Percentiles rank a stretch among this genome's conserved stretches.
Conservation (phyloP, 2,888 invertebrate genomes). For the Epistrophe eligans region DNA sequence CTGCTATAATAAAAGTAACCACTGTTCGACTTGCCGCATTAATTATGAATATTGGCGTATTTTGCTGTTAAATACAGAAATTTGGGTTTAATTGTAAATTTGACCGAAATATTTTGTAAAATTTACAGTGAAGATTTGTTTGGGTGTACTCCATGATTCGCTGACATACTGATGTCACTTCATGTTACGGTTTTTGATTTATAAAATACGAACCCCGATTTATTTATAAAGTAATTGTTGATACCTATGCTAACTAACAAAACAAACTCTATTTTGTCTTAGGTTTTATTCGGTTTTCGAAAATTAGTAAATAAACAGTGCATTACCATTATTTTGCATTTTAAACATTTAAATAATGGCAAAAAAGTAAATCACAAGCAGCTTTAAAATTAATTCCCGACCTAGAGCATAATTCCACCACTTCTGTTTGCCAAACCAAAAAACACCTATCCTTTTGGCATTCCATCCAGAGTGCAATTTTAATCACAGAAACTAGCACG, state of each 20-base stretch:
- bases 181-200: no score
- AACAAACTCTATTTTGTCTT: not conserved
- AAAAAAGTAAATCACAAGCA: not conserved
- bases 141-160: no score
- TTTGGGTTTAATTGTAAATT: no score
- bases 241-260: no score
- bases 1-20: no score
- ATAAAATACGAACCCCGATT: no score
- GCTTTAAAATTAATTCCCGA: not conserved
- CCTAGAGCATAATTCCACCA: not conserved
- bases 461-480: slow-evolving; percentile 53
- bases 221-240: not conserved
- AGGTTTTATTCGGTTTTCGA: not conserved
- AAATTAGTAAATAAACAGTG: not conserved
- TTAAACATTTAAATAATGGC: not conserved
- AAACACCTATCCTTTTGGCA: slow-evolving; percentile 16
- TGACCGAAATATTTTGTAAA: no score
- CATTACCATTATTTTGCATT: not conserved
- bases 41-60: no score
- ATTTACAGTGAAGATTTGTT: no score
- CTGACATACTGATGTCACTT: no score
- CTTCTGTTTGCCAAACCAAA: not conserved
- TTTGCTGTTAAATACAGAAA: no score
- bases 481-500: slow-evolving; percentile 62
- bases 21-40: no score